phyloP scores from a whole-genome alignment of 2,797 vertebrate species.

The Lutjanus campechanus region DNA sequence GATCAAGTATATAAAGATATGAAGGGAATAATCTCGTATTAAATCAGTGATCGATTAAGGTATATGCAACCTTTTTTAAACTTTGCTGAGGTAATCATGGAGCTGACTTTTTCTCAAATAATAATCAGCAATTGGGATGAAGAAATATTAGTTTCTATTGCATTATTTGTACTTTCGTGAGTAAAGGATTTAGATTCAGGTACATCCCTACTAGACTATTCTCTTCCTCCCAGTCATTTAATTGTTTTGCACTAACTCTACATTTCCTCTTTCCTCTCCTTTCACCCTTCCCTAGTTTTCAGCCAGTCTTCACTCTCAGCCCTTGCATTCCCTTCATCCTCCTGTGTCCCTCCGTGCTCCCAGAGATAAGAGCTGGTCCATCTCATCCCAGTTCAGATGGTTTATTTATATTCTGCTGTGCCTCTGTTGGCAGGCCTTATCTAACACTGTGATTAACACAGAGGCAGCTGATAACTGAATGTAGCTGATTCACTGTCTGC shows the following conservation, averaged over 20 bases:
- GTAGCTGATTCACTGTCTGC: constrained; percentile 56
- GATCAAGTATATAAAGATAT: no score
- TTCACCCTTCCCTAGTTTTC: constrained; percentile 7
- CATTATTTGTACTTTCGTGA: no score
- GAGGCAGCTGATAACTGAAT: constrained; percentile 61
- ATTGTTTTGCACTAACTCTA: not conserved
- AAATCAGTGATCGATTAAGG: no score
- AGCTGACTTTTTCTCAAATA: no score
- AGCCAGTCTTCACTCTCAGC: constrained; percentile 5
- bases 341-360: not conserved
- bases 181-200: no score
- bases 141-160: no score
- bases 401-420: constrained; percentile 65
- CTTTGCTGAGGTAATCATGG: no score
- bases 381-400: constrained; percentile 43
- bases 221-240: not conserved
- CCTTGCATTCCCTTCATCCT: not conserved
- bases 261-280: not conserved
- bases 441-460: constrained; percentile 64
- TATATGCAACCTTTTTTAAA: no score
- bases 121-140: no score
- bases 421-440: constrained; percentile 58
- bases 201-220: not conserved
- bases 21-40: no score
- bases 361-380: constrained; percentile 39